Conservation (phyloP, 2,888 invertebrate species). For the Tachina lurida region DNA sequence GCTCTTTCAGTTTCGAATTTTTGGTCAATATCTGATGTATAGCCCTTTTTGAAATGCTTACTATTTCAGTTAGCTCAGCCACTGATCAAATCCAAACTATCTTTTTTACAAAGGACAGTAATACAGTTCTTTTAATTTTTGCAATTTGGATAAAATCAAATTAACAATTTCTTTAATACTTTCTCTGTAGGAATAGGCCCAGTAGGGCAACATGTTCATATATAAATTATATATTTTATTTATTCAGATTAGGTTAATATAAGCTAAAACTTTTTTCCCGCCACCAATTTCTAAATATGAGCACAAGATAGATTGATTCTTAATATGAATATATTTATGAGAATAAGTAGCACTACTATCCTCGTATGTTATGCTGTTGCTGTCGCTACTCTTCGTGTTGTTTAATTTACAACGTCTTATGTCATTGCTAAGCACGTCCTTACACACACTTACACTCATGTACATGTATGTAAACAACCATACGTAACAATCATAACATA, state of each 20-base stretch:
- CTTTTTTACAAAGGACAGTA: too few species aligned
- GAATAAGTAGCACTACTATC: constrained; percentile 32
- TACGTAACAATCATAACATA: constrained; percentile 30
- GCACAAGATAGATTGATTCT: constrained; percentile 38
- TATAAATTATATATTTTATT: too few species aligned
- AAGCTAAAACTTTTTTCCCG: neutral
- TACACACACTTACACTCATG: neutral
- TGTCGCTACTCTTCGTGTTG: constrained; percentile 10
- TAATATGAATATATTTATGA: constrained; percentile 26
- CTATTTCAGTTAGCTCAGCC: too few species aligned
- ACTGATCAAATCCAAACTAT: too few species aligned
- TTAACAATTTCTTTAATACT: too few species aligned
- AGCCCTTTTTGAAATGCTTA: too few species aligned
- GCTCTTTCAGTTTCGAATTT: too few species aligned
- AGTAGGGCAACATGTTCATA: too few species aligned
- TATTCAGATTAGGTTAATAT: neutral
- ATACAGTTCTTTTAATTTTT: too few species aligned
- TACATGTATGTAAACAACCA: neutral
- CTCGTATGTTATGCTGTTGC: neutral
- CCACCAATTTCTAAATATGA: neutral
- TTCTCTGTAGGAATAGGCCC: too few species aligned
- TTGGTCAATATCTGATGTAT: too few species aligned
- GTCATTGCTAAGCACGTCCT: constrained; percentile 12
- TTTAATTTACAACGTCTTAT: constrained; percentile 71
- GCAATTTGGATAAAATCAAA: too few species aligned